Evolutionary conservation across 2,888 invertebrate species (phyloP).

Genomic region (Synergus japonicus): DNA sequence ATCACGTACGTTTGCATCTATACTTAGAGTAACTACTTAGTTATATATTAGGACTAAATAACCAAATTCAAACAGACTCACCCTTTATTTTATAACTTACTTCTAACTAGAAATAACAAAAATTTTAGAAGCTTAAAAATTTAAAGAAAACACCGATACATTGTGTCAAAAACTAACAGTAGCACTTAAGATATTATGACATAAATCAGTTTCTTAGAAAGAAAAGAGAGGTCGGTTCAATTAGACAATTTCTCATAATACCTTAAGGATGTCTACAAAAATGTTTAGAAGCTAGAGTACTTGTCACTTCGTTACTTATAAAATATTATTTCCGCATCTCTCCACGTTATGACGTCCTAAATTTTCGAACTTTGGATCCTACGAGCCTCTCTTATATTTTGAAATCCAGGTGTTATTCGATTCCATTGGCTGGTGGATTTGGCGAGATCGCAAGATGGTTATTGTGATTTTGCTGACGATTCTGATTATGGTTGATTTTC

Average conservation of each 20-base stretch:
- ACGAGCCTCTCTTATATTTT: slow-evolving; percentile 10
- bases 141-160: slow-evolving; percentile 34
- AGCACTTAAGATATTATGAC: not conserved
- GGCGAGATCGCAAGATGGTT: slow-evolving; percentile 65
- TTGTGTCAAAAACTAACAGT: slow-evolving; percentile 21
- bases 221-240: not conserved
- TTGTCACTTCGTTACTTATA: not conserved
- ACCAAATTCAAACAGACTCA: not conserved
- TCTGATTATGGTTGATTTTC: slow-evolving; percentile 79
- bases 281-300: not conserved
- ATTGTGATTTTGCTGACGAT: slow-evolving; percentile 77
- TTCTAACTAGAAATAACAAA: slow-evolving; percentile 12
- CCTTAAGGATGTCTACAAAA: not conserved
- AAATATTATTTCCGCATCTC: not conserved
- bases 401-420: slow-evolving; percentile 62
- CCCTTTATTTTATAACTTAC: slow-evolving; percentile 24
- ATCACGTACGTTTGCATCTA: not conserved
- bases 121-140: not conserved
- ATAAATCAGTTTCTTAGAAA: too few relatives aligned
- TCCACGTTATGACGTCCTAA: not conserved
- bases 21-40: too few relatives aligned
- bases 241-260: not conserved
- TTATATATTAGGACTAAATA: not conserved
- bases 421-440: slow-evolving; percentile 67
- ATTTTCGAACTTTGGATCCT: slow-evolving; percentile 14